phyloP scores from a whole-genome alignment of 2,113 vertebrate species.

The Cebus imitator region DNA sequence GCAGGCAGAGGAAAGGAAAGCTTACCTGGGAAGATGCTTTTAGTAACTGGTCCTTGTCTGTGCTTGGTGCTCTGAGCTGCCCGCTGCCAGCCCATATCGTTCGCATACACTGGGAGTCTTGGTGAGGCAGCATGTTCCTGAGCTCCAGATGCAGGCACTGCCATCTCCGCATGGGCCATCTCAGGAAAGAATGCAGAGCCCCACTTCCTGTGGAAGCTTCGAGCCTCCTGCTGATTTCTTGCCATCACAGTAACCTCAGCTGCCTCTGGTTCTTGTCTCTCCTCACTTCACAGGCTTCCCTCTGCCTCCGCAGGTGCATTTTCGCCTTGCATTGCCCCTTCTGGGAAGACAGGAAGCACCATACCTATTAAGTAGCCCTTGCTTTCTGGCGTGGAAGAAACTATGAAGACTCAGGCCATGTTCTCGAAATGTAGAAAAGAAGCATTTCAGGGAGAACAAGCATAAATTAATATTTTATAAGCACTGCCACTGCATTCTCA shows the following conservation, averaged over 20 bases:
- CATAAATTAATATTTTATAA: not conserved
- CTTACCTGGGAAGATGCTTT: not conserved
- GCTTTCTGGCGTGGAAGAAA: not conserved
- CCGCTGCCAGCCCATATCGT: too few species aligned
- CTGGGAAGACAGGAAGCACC: not conserved
- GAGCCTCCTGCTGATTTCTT: not conserved
- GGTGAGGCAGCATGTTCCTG: not conserved
- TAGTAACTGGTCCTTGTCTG: not conserved
- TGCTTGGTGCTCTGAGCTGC: not conserved
- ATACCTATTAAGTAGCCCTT: not conserved
- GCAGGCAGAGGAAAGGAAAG: not conserved
- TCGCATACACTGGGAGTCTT: not conserved
- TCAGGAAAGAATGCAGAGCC: not conserved
- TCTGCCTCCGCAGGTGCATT: not conserved
- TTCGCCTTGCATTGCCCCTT: not conserved
- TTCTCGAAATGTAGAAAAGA: conserved; percentile 38
- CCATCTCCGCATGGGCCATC: too few species aligned
- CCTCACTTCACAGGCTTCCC: not conserved
- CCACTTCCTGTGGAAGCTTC: not conserved
- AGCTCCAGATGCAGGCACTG: not conserved
- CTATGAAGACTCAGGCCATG: not conserved
- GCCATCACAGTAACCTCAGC: not conserved
- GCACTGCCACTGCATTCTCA: not conserved
- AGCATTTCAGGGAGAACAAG: not conserved
- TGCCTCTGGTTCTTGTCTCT: too few species aligned